Base-by-base conservation (phyloP, 2,797 vertebrate genomes). In the Tangara arthus region DNA sequence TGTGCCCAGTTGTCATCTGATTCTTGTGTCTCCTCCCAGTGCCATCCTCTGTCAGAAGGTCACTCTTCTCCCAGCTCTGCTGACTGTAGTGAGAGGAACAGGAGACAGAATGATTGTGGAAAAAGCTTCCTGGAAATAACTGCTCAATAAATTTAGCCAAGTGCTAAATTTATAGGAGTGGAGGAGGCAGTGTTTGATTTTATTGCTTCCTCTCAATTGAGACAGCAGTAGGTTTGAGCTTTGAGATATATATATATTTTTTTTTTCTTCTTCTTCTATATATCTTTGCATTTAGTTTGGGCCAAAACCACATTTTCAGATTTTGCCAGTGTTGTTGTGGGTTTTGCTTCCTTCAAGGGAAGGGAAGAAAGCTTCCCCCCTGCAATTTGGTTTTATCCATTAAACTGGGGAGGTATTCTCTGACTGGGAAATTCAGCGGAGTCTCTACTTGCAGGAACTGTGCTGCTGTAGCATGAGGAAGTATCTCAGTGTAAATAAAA, bases 381-480 rank as follows among this genome's bases (percentile, higher is more conserved):
- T 39, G 15, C 1, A 0, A 24, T 49, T 21, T 0, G 0, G 2
- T 72, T 77, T 49, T 53, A 23, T 59, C 22, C 4, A 6, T 37
- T 75, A 11, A 44, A 27, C 9, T n/a, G 11, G 39, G 18, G 27
- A 82, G 22, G 27, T 22, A 1, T 12, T 39, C 22, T 10, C 47
- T 52, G 41, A n/a, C 44, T 60, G 10, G 13, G 39, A 35, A 60
- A 41, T 70, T 82, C 32, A 64, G 27, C 2, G 0, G 5, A 52
- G 32, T 35, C 19, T 35, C 57, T 73, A 4, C 21, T 52, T 28
- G 24, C 46, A 56, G 28, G 15, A 92, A 8, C 21, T 59, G 4
- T 63, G 5, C 3, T 88, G 14, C 42, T 28, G 0, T 35, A 5
- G 35, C 42, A 69, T 23, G 11, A 79, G 5, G 16, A 64, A 28